Percentiles rank a stretch among this genome's conserved stretches.
phyloP scores from a whole-genome alignment of 1,140 invertebrate genomes.

The Lycorma delicatula region DNA sequence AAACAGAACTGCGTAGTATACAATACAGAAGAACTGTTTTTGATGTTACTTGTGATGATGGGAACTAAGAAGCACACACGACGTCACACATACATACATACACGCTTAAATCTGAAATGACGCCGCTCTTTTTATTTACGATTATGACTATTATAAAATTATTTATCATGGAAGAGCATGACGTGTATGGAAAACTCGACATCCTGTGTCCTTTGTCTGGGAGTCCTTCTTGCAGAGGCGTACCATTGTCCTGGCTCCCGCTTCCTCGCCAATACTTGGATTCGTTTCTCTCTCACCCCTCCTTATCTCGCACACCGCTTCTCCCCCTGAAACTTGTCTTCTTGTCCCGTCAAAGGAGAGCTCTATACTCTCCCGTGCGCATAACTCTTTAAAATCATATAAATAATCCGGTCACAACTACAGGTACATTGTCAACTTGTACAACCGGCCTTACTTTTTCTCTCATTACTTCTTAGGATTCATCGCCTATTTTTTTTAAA shows the following conservation, averaged over 20 bases:
- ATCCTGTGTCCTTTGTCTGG: slow-evolving; percentile 10
- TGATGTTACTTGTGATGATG: no score
- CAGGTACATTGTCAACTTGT: no score
- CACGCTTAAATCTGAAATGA: slow-evolving; percentile 5
- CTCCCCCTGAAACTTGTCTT: slow-evolving; percentile 1
- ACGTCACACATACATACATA: neutral
- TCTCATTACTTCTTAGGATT: no score
- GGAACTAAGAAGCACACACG: neutral
- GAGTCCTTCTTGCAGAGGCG: no score
- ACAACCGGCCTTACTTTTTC: no score
- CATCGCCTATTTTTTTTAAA: no score
- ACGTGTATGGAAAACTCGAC: slow-evolving; percentile 10
- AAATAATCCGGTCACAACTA: no score
- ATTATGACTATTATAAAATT: slow-evolving; percentile 9
- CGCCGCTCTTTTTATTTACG: slow-evolving; percentile 1
- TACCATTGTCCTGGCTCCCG: neutral
- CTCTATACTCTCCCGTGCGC: no score
- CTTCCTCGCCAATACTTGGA: neutral
- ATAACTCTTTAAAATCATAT: no score
- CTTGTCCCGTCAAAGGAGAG: no score
- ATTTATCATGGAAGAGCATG: slow-evolving; percentile 10
- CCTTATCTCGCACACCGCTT: neutral
- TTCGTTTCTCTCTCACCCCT: neutral
- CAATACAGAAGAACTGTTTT: no score
- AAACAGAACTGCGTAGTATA: no score